phyloP scores from a whole-genome alignment of 2,113 vertebrate species.

The Abramis brama region DNA sequence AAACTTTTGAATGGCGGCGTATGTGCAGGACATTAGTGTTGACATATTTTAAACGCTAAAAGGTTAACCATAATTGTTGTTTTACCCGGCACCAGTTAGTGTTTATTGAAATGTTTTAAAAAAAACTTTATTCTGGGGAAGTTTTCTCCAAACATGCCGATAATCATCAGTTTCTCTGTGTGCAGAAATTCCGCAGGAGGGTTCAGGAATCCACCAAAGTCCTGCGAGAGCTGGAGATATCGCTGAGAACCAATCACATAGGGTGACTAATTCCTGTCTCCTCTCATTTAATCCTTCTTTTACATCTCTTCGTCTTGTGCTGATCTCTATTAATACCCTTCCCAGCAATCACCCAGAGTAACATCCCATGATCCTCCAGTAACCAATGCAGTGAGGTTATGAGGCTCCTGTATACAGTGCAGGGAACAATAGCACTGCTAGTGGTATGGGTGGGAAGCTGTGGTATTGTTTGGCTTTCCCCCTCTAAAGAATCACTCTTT shows the following conservation, averaged over 20 bases:
- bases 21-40: neutral
- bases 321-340: conserved; percentile 16
- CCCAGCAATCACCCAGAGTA: neutral
- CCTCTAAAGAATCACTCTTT: conserved; percentile 48
- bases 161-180: conserved; percentile 55
- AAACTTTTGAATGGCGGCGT: neutral
- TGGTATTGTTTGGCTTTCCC: conserved; percentile 48
- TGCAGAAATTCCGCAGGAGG: conserved; percentile 92
- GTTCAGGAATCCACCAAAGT: conserved; percentile 96
- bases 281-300: conserved; percentile 24
- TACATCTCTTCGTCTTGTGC: conserved; percentile 17
- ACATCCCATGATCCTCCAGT: conserved; percentile 23
- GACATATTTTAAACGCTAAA: neutral
- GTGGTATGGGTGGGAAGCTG: conserved; percentile 32
- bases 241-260: conserved; percentile 94
- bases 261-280: conserved; percentile 79
- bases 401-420: conserved; percentile 15
- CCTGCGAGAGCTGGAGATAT: conserved; percentile 94
- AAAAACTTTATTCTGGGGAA: neutral
- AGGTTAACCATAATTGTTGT: neutral
- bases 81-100: neutral
- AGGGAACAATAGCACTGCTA: conserved; percentile 27
- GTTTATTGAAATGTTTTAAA: neutral
- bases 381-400: neutral
- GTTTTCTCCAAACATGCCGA: conserved; percentile 9